Evolutionary conservation across 2,888 invertebrate genomes (phyloP), one percentile per base, ranked within the genome.

Genomic region (Diogma glabrata): DNA sequence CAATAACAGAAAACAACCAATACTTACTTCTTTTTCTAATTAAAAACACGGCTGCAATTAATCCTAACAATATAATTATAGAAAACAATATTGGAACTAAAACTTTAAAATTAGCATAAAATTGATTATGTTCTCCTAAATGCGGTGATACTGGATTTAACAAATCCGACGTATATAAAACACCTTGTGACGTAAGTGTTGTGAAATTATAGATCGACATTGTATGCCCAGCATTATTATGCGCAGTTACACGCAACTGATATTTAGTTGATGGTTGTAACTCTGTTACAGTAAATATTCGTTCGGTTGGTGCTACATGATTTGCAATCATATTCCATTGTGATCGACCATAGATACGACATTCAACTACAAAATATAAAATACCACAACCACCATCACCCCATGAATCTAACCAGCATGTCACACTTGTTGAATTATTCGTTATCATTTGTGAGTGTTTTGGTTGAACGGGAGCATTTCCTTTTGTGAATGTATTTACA

Each of bases 351-450:
- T 77, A 75, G 52, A 79, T 75, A 53, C 80, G 72, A 63, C 88
- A 90, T 64, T 90, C 89, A 36, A 91, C 81, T 57, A 85, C 84
- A 63, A 88, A 91, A 70, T 87, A 86, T 8, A 86, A 75, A 56
- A 91, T 88, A 3, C 88, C 88, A 63, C 90, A 91, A 19, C 90
- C 90, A 1, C 89, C 89, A 61, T 90, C 89, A 30, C 86, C 85
- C 90, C 90, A 91, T 0, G 85, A 84, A 67, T 88, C 87, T 57
- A 91, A 68, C 82, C 89, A 89, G 20, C 89, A 80, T 0, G 87
- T 87, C 50, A 88, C 87, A 52, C 87, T 87, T 0, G 90, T 89
- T 0, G 88, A 84, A 65, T 90, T 90, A 60, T 87, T 79, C 1
- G 88, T 89, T 55, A 87, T 77, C 78, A 85, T 82, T 64, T 86